Evolutionary conservation across 2,113 vertebrate species (phyloP).

Genomic region (Chaetodon trifascialis): DNA sequence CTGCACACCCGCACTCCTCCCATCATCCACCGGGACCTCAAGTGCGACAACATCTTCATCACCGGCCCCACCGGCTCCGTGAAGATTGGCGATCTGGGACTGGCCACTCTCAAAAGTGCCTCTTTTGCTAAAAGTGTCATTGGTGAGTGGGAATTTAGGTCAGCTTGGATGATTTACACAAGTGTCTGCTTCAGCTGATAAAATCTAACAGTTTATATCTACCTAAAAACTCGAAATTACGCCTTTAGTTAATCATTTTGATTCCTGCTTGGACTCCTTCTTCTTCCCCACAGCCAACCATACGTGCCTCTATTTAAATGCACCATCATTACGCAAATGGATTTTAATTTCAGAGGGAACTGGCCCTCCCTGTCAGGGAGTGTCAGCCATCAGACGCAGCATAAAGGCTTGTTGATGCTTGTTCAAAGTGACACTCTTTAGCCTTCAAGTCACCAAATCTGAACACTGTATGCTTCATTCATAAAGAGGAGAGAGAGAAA

Average conservation of each 20-base stretch:
- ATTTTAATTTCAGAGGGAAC: slow-evolving; percentile 35
- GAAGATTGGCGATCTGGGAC: slow-evolving; percentile 96
- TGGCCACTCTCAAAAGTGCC: slow-evolving; percentile 96
- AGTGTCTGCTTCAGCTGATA: not conserved
- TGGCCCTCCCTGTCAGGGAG: slow-evolving; percentile 10
- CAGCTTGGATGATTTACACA: too few species aligned
- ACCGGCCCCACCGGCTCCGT: slow-evolving; percentile 96
- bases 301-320: slow-evolving; percentile 4
- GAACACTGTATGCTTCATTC: not conserved
- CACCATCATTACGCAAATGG: slow-evolving; percentile 1
- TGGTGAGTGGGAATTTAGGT: slow-evolving; percentile 78
- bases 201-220: not conserved
- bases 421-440: not conserved
- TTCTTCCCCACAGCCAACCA: not conserved
- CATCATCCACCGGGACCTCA: slow-evolving; percentile 97
- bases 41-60: slow-evolving; percentile 99
- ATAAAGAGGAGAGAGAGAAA: not conserved
- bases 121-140: slow-evolving; percentile 99
- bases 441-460: not conserved
- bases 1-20: slow-evolving; percentile 95
- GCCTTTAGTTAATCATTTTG: not conserved
- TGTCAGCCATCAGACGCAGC: slow-evolving; percentile 4
- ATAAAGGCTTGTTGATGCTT: slow-evolving; percentile 21
- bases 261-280: not conserved
- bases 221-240: not conserved